A percentile compares a stretch with the other conserved stretches of the same genome.
Evolutionary conservation across 1,140 invertebrate species (phyloP).

Genomic region (Neocloeon triangulifer): DNA sequence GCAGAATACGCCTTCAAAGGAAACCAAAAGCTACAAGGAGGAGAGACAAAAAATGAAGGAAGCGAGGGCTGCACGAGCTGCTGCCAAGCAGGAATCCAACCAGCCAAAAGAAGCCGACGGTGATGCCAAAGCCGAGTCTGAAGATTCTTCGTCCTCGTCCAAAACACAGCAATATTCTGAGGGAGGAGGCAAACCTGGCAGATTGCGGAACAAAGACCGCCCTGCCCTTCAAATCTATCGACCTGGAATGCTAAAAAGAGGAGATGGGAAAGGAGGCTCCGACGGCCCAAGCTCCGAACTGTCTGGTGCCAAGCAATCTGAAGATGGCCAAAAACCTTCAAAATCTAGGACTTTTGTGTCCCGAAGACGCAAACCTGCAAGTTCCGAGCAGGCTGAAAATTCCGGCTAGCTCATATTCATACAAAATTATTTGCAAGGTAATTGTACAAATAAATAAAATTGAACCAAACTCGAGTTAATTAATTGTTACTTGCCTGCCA

Average conservation of each 20-base stretch:
- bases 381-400: background rate
- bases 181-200: background rate
- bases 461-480: too few species aligned
- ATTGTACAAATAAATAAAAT: too few species aligned
- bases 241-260: constrained; percentile 42
- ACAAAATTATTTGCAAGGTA: too few species aligned
- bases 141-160: background rate
- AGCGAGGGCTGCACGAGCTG: too few species aligned
- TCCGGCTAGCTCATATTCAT: too few species aligned
- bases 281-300: background rate
- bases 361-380: background rate
- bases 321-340: constrained; percentile 6
- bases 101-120: background rate
- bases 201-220: constrained; percentile 26
- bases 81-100: too few species aligned
- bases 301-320: constrained; percentile 13
- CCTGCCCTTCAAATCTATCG: constrained; percentile 46
- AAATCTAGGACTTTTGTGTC: constrained; percentile 12
- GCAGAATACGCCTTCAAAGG: too few species aligned
- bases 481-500: too few species aligned
- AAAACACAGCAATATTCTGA: background rate
- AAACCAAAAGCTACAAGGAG: too few species aligned
- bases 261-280: constrained; percentile 22
- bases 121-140: background rate
- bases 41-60: too few species aligned